Evolutionary conservation across 2,797 vertebrate genomes (phyloP).

Genomic region (Phylloscopus collybita): DNA sequence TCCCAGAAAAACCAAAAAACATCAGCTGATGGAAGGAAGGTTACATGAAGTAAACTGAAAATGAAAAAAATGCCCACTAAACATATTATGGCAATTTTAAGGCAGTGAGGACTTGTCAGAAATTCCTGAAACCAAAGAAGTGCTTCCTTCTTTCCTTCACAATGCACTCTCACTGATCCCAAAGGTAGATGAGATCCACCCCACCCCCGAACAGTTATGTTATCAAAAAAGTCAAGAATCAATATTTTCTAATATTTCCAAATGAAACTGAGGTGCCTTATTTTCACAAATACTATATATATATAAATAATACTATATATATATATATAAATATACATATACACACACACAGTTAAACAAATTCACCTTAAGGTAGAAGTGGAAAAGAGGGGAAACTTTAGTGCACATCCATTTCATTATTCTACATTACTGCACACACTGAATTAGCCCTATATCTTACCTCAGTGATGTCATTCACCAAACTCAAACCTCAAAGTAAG

Average conservation of each 20-base stretch:
- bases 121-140: neutral
- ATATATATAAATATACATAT: fast-evolving
- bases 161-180: neutral
- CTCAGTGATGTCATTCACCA: neutral
- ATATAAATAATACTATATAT: neutral
- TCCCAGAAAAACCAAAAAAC: neutral
- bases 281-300: neutral
- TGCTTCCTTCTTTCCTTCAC: neutral
- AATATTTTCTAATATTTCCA: neutral
- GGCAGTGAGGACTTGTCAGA: neutral
- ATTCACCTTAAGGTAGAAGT: neutral
- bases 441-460: neutral
- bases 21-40: neutral
- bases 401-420: neutral
- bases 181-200: neutral
- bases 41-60: neutral
- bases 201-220: fast-evolving
- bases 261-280: neutral
- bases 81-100: neutral
- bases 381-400: neutral
- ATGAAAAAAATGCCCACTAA: neutral
- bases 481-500: neutral
- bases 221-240: neutral
- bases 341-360: neutral
- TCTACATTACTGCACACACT: neutral